Evolutionary conservation across 2,888 invertebrate species (phyloP).

Genomic region (Periphyllus acericola): DNA sequence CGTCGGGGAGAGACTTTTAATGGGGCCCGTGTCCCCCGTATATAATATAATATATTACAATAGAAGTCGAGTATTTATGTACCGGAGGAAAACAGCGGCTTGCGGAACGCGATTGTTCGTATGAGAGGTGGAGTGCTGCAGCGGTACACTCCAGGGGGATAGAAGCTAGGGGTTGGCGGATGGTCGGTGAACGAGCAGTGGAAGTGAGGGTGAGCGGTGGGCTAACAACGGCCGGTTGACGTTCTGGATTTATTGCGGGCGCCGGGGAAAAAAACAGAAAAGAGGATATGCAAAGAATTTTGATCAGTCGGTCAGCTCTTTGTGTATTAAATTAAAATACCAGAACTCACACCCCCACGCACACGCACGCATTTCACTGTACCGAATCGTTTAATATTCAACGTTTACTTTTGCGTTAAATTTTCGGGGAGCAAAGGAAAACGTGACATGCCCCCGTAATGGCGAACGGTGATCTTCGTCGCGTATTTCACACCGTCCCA

Average conservation of each 20-base stretch:
- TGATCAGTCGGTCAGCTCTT: constrained; percentile 34
- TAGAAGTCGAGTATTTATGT: constrained; percentile 26
- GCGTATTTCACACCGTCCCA: background rate
- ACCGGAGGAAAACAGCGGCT: background rate
- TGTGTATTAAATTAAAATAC: constrained; percentile 40
- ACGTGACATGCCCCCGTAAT: background rate
- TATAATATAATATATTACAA: background rate
- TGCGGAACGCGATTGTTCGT: background rate
- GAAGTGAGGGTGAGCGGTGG: background rate
- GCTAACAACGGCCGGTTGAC: constrained; percentile 23
- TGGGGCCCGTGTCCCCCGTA: background rate
- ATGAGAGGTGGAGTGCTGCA: background rate
- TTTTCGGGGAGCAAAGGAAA: background rate
- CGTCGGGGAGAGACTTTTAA: constrained; percentile 14
- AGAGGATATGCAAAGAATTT: constrained; percentile 44
- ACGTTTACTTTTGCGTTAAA: constrained; percentile 17
- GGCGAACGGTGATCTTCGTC: background rate
- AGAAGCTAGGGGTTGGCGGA: background rate
- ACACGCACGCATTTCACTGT: background rate
- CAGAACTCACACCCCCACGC: background rate
- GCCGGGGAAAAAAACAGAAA: background rate
- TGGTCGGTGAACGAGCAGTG: no score
- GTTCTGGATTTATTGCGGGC: constrained; percentile 42
- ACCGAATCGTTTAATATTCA: constrained; percentile 18
- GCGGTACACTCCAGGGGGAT: background rate